Evolutionary conservation across 2,888 invertebrate genomes (phyloP), one percentile per base, ranked within the genome.

Genomic region (Coronaproctus castanopsis): DNA sequence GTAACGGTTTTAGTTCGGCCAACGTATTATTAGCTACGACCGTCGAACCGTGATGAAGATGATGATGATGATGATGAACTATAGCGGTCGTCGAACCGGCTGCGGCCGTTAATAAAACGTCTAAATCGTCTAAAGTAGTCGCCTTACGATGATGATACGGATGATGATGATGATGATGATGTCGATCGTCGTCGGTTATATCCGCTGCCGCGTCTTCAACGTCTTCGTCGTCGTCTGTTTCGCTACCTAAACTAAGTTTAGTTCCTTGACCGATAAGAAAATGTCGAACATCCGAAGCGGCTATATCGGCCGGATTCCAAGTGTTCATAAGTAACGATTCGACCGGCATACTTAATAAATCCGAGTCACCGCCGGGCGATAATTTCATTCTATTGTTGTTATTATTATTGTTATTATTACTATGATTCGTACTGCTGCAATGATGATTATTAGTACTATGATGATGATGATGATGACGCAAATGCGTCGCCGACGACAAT

Each of bases 1-100:
- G 89, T 65, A 90, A 75, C 0, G 85, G 84, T 70, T 89, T 90
- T 63, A 89, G 76, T 69, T 90, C 90, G 48, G 88, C 86, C 63
- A 88, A 57, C 60, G 24, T 57, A 48, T 59, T 60, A 19, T 65
- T 61, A 24, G 59, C 62, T 36, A 59, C 62, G 51, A 64, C 62
- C 3, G 66, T 64, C 53, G 64, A 64, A 1, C 65, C 62, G 22
- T 64, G 62, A 8, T 52, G 56, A 1, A 52, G 57, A 3, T 54
- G 24, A 1, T n/a, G 24, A 36, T 54, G 54, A 18, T 49, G 49
- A 14, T n/a, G 10, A n/a, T 49, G 49, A 49, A 14, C n/a, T n/a
- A n/a, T n/a, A n/a, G n/a, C 3, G 2, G 21, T 22, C 21, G 53
- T 21, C 3, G 48, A 52, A 21, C 3, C 57, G 53, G 54, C 60